A percentile compares a stretch with the other conserved stretches of the same genome.
These are phyloP conservation scores for Xiphophorus couchianus DNA, from an alignment of 2,113 vertebrate genomes.

Conservation along the genomic window DNA sequence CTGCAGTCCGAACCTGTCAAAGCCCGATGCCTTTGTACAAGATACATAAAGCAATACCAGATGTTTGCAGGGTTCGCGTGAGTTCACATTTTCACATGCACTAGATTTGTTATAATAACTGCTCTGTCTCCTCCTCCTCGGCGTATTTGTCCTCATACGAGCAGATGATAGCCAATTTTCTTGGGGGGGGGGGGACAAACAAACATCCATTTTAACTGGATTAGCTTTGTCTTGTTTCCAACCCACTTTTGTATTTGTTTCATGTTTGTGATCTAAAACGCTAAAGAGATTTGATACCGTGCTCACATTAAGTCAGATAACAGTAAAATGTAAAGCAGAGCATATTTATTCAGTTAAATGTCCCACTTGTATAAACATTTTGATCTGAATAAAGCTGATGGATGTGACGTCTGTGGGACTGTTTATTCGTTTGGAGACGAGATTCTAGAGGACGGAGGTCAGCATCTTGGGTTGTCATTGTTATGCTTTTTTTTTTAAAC, in stretches of 20 bases:
- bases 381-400: too few relatives aligned
- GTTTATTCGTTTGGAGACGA: too few relatives aligned
- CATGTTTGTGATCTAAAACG: not conserved
- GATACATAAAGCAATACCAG: not conserved
- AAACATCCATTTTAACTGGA: not conserved
- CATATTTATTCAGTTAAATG: too few relatives aligned
- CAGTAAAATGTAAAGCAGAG: too few relatives aligned
- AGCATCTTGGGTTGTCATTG: too few relatives aligned
- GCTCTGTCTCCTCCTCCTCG: not conserved
- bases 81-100: not conserved
- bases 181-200: not conserved
- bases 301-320: too few relatives aligned
- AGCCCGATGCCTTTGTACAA: not conserved
- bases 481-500: too few relatives aligned
- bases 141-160: constrained; percentile 1
- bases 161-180: not conserved
- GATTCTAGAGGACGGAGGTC: too few relatives aligned
- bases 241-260: not conserved
- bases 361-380: too few relatives aligned
- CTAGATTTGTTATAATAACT: not conserved
- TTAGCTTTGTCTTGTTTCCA: not conserved
- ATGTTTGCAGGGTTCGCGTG: not conserved
- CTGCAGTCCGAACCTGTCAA: not conserved
- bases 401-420: too few relatives aligned
- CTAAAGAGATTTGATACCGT: too few relatives aligned